Percentiles rank a stretch among this genome's conserved stretches.
These are phyloP conservation scores for Adelosebastes latens DNA, from an alignment of 2,797 vertebrate species.

Conservation along the genomic window DNA sequence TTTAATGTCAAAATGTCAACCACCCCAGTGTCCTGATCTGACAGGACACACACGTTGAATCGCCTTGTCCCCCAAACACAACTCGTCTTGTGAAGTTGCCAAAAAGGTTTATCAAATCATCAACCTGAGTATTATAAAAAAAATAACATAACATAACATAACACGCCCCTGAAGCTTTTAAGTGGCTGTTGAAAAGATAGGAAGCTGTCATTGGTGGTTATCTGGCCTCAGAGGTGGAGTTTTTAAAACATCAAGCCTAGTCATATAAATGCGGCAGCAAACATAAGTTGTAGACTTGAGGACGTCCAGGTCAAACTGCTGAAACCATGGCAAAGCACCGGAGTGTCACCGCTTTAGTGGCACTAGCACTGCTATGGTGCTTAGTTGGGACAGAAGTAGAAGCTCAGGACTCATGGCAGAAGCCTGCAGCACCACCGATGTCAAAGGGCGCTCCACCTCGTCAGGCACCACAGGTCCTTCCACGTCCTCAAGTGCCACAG, in stretches of 20 bases:
- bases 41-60: constrained; percentile 1
- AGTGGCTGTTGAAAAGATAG: neutral
- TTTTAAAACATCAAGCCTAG: constrained; percentile 7
- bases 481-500: too few species aligned
- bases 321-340: constrained; percentile 56
- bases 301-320: constrained; percentile 23
- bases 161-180: neutral
- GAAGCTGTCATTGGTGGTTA: constrained; percentile 26
- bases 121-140: neutral
- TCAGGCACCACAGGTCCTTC: neutral
- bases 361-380: constrained; percentile 54
- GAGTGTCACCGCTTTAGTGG: constrained; percentile 39
- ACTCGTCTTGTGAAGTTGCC: constrained; percentile 6
- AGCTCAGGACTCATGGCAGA: constrained; percentile 18
- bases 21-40: constrained; percentile 20
- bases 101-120: neutral
- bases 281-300: constrained; percentile 17
- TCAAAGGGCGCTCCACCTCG: neutral
- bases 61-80: neutral
- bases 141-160: constrained; percentile 14
- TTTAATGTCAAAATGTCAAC: constrained; percentile 48
- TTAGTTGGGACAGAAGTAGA: constrained; percentile 30
- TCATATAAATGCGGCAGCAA: constrained; percentile 55
- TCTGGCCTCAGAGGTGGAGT: constrained; percentile 26
- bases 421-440: neutral